phyloP scores from a whole-genome alignment of 2,113 vertebrate species.

The Synodontis membranacea region DNA sequence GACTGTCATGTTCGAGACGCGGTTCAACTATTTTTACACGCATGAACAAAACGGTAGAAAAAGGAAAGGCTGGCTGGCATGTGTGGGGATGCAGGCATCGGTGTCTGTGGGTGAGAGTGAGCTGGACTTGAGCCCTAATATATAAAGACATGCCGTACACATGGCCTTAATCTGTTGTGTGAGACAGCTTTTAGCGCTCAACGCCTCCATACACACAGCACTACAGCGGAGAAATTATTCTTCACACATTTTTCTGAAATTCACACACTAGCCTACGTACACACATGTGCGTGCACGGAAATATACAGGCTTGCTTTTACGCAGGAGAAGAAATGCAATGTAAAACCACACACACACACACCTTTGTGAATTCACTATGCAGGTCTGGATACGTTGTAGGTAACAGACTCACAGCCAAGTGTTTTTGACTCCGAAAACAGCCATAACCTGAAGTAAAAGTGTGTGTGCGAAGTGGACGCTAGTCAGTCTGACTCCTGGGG shows the following conservation, averaged over 20 bases:
- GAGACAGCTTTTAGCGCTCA: constrained; percentile 25
- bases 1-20: constrained; percentile 47
- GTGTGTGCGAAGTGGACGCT: constrained; percentile 33
- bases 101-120: constrained; percentile 31
- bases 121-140: constrained; percentile 20
- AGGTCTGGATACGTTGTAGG: neutral
- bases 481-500: constrained; percentile 45
- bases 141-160: constrained; percentile 29
- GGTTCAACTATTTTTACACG: constrained; percentile 53
- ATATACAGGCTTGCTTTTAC: constrained; percentile 1
- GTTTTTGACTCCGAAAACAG: constrained; percentile 10
- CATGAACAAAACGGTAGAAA: constrained; percentile 49
- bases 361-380: neutral
- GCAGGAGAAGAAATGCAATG: neutral
- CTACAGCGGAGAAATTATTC: neutral
- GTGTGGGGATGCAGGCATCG: constrained; percentile 4
- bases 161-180: constrained; percentile 39
- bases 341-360: constrained; percentile 20
- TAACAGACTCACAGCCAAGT: constrained; percentile 8
- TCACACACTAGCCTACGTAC: constrained; percentile 21
- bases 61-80: constrained; percentile 29
- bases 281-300: constrained; percentile 14
- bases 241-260: neutral
- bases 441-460: constrained; percentile 32
- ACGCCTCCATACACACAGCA: constrained; percentile 13